Evolutionary conservation across 2,113 vertebrate genomes (phyloP), one percentile per base, ranked within the genome.

Genomic region (Saguinus midas): DNA sequence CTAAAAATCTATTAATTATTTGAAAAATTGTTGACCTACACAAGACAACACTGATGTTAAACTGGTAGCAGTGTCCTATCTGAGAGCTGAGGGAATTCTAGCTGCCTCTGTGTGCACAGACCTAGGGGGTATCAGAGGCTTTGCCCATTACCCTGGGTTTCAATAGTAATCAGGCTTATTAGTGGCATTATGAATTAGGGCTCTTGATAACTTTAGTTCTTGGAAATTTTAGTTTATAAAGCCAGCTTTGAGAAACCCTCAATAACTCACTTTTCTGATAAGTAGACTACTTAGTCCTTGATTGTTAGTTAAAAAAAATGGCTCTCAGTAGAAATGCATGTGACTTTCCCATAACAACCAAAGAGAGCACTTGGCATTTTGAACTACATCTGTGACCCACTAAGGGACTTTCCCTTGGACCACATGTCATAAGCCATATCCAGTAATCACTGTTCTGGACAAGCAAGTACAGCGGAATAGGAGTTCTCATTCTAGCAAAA

Each of bases 201-300:
- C 66, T 76, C 58, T 92, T 72, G 58, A 27, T 57, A 70, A 58
- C 75, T 92, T 29, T 21, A 32, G 37, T 88, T 95, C 81, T 89
- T 64, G 50, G 76, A 91, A 80, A 81, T 93, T 89, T 79, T 92
- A 48, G 9, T 91, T 93, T 79, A 66, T 6, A 45, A 72, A 85
- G 37, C 5, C 37, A 70, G 40, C 45, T 90, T 90, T 78, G 23
- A 90, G 89, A 92, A 96, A 66, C 27, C 12, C 75, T 76, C 27
- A n/a, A 9, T 91, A 83, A 64, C 17, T 79, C 16, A 4, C 81
- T 72, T 64, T 32, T 58, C 13, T 72, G 61, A 35, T 68, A 37
- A 72, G 75, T n/a, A 37, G 37, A 21, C 35, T 43, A 32, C 0
- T 16, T 37, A 72, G 48, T 43, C 18, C 52, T 89, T 64, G 55